Percentiles rank a stretch among this genome's conserved stretches.
phyloP scores from a whole-genome alignment of 2,113 vertebrate genomes.

The Plectropomus leopardus region DNA sequence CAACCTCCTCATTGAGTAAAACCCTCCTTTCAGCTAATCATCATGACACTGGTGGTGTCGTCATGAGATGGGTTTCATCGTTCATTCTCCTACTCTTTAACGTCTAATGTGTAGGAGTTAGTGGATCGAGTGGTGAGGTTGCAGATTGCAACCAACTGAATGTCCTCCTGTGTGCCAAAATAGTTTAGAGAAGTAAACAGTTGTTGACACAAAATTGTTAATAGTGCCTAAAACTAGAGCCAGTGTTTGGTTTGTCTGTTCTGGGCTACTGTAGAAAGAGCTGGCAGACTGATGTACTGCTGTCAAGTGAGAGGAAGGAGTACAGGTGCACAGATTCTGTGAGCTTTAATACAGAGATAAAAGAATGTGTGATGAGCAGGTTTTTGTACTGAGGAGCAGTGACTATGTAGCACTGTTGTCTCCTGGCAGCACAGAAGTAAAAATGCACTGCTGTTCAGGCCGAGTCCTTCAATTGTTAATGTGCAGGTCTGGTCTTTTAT shows the following conservation, averaged over 20 bases:
- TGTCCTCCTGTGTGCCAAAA: no score
- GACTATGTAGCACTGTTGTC: slow-evolving; percentile 51
- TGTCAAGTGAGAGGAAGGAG: not conserved
- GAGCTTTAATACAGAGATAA: not conserved
- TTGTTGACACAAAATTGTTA: no score
- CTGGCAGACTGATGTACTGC: not conserved
- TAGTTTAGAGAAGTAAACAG: no score
- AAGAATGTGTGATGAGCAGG: not conserved
- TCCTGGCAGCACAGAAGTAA: slow-evolving; percentile 67
- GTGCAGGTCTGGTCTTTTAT: slow-evolving; percentile 39
- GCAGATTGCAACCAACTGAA: no score
- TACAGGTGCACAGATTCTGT: slow-evolving; percentile 5
- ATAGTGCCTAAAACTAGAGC: no score
- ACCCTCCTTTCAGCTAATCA: not conserved
- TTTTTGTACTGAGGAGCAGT: slow-evolving; percentile 35
- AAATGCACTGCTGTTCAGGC: slow-evolving; percentile 37
- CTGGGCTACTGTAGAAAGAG: no score
- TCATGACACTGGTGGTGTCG: no score
- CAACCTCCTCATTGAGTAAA: not conserved
- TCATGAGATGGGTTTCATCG: no score
- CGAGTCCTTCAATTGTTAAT: slow-evolving; percentile 14
- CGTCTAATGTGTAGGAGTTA: no score
- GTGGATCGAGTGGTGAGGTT: no score
- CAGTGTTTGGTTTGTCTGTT: no score
- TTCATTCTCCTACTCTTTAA: no score